Evolutionary conservation across 2,113 vertebrate genomes (phyloP), one percentile per base, ranked within the genome.

Genomic region (Lagopus muta): DNA sequence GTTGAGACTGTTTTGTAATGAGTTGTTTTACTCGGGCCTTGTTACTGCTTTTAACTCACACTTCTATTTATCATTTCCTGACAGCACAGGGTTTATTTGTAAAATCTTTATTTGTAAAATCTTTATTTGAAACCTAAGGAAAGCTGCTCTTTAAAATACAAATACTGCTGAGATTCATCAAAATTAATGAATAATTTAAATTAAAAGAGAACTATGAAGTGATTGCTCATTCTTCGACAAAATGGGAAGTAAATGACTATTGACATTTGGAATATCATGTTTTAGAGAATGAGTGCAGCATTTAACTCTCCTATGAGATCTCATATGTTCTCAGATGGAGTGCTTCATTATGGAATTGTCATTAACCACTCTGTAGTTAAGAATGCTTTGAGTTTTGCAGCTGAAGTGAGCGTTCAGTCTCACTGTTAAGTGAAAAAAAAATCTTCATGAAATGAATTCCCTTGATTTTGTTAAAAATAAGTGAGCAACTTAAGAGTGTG

Each of bases 121-220:
- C 70, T 36, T 72, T 28, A n/a, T 43, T 84, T 83, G 80, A 83
- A 88, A 79, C 48, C 5, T 28, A 72, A 89, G 28, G 72, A 73
- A 92, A 82, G 32, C 50, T 64, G 34, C 73, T 69, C 79, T 88
- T 84, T 45, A 86, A 92, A 92, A 94, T 58, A 77, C 38, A 90
- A 75, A 75, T 74, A 16, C 64, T 83, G 40, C 52, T 55, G 86
- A 90, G 88, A 81, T 80, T 90, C 69, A 88, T 93, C 79, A 82
- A 25, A 88, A 80, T 54, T 30, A 78, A 88, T 86, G 82, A 90
- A 90, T 95, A 93, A 95, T 92, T 94, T 93, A 91, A 93, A 81
- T 72, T 38, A 72, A 83, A 82, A 74, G 70, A 69, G 82, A 90
- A 88, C 36, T 62, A 60, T 69, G 30, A 80, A 78, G 73, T 90